Percentiles rank a stretch among this genome's conserved stretches.
These are phyloP conservation scores for Synodontis membranacea DNA, from an alignment of 2,113 vertebrate species.

Conservation along the genomic window DNA sequence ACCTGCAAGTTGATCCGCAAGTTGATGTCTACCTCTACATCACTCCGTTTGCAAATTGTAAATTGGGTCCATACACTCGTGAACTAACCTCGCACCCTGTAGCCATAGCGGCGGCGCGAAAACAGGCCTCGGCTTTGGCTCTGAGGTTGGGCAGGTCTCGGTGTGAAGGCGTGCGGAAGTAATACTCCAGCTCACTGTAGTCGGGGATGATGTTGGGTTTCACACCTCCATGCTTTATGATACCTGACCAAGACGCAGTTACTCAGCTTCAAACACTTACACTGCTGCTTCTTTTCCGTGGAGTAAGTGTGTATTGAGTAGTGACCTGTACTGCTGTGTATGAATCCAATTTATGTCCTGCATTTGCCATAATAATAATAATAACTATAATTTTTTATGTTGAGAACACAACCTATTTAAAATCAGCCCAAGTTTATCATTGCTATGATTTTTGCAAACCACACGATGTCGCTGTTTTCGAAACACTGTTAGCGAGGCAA, in stretches of 20 bases:
- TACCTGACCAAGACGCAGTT: constrained; percentile 68
- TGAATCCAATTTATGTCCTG: background rate
- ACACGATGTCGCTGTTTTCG: background rate
- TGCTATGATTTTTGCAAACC: background rate
- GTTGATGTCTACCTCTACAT: no score
- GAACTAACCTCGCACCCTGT: constrained; percentile 81
- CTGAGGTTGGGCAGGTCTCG: constrained; percentile 77
- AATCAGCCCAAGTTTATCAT: background rate
- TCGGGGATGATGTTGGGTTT: constrained; percentile 89
- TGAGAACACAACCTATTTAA: no score
- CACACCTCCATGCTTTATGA: constrained; percentile 85
- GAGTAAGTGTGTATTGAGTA: background rate
- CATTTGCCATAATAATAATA: no score
- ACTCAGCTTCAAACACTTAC: background rate
- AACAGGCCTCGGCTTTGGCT: constrained; percentile 81
- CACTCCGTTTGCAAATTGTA: background rate
- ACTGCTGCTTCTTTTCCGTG: background rate
- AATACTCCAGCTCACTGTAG: constrained; percentile 83
- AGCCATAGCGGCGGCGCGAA: constrained; percentile 81
- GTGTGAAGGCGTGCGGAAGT: constrained; percentile 79
- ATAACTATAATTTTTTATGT: no score
- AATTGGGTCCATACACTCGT: background rate
- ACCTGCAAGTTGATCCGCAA: no score
- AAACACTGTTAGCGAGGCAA: background rate
- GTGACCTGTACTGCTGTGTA: background rate